Evolutionary conservation across 2,888 invertebrate genomes (phyloP).

Genomic region (Campoplex capitator): DNA sequence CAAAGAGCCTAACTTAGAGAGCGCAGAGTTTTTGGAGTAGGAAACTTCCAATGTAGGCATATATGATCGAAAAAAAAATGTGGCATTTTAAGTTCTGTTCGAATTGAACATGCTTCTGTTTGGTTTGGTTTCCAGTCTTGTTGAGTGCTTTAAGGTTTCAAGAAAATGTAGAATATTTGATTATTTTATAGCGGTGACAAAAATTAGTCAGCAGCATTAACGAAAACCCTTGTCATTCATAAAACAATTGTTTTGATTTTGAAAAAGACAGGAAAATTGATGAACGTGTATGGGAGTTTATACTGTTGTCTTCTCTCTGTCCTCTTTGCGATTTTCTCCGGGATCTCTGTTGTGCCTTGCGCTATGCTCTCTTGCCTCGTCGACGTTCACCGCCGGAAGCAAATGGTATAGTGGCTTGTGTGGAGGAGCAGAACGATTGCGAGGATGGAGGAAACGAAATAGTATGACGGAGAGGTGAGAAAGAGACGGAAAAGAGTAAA

Average conservation of each 20-base stretch:
- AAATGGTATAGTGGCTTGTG: constrained; percentile 73
- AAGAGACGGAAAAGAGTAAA: constrained; percentile 47
- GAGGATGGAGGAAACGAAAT: constrained; percentile 46
- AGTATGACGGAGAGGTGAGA: constrained; percentile 63
- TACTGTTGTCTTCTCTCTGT: constrained; percentile 25
- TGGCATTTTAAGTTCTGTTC: too few relatives aligned
- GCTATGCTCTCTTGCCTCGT: constrained; percentile 57
- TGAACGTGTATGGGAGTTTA: constrained; percentile 6
- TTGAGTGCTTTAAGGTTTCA: neutral
- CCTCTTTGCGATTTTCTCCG: constrained; percentile 28
- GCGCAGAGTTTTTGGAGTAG: too few relatives aligned
- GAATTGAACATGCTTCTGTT: too few relatives aligned
- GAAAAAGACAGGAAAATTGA: neutral
- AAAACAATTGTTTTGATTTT: neutral
- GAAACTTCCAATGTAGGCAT: too few relatives aligned
- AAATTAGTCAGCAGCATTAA: constrained; percentile 15
- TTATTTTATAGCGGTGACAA: neutral
- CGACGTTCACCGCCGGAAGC: constrained; percentile 76
- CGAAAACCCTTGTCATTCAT: neutral
- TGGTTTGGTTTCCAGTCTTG: too few relatives aligned
- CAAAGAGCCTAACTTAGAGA: too few relatives aligned
- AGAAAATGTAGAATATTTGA: neutral
- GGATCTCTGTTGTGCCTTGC: constrained; percentile 39
- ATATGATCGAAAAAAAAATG: too few relatives aligned
- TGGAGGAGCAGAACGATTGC: constrained; percentile 53